Evolutionary conservation across 2,797 vertebrate genomes (phyloP).

Genomic region (Chloroceryle amazona): DNA sequence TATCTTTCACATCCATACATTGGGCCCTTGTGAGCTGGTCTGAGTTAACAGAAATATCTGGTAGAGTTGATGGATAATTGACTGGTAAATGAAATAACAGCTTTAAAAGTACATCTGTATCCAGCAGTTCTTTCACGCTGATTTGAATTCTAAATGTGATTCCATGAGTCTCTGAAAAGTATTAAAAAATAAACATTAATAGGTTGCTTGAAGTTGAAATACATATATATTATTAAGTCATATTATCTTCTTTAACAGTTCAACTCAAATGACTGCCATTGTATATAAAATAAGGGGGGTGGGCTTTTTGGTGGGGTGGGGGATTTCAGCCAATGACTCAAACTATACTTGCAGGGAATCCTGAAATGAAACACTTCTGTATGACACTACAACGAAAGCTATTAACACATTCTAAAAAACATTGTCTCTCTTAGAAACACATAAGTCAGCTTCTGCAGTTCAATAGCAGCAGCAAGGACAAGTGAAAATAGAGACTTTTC

Average conservation of each 20-base stretch:
- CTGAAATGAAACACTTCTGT: conserved; percentile 48
- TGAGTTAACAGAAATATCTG: conserved; percentile 87
- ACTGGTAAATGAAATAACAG: conserved; percentile 87
- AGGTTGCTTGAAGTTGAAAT: conserved; percentile 15
- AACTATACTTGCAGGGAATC: neutral
- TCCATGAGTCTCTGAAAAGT: conserved; percentile 80
- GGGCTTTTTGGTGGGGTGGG: accelerated
- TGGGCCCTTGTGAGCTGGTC: conserved; percentile 84
- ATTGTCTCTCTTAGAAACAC: neutral
- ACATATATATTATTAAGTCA: neutral
- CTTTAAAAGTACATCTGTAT: conserved; percentile 74
- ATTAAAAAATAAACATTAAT: conserved; percentile 66
- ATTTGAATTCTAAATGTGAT: conserved; percentile 81
- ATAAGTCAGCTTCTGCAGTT: neutral
- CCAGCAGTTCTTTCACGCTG: conserved; percentile 61
- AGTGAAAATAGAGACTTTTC: neutral
- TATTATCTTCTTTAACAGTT: neutral
- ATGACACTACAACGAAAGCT: conserved; percentile 11
- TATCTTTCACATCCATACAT: conserved; percentile 77
- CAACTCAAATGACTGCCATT: neutral
- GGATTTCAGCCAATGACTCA: neutral
- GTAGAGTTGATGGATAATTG: conserved; percentile 84
- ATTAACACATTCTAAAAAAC: conserved; percentile 43
- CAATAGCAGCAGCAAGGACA: neutral
- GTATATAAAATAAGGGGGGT: neutral